Conservation (phyloP, 2,888 invertebrate genomes). For the Lucinisca nassula region DNA sequence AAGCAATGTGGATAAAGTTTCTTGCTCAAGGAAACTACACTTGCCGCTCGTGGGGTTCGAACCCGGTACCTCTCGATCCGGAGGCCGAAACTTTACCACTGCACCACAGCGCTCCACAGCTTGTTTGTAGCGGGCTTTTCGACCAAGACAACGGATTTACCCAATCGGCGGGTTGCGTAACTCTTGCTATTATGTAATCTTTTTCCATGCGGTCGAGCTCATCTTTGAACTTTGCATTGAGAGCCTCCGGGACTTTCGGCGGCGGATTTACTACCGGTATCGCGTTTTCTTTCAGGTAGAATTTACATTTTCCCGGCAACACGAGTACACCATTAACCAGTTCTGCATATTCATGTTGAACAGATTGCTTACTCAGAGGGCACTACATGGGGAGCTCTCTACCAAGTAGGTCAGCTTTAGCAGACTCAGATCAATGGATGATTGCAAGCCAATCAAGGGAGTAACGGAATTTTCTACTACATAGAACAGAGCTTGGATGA, state of each 20-base stretch:
- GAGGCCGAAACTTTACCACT: too few species aligned
- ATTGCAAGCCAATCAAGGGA: not conserved
- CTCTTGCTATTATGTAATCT: conserved; percentile 35
- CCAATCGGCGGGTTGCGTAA: conserved; percentile 42
- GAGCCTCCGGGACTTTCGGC: not conserved
- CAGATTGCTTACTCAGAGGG: not conserved
- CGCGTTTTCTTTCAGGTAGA: not conserved
- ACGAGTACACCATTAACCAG: not conserved
- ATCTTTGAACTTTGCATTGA: conserved; percentile 2
- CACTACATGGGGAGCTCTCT: not conserved
- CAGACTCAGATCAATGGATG: not conserved
- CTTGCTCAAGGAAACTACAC: too few species aligned
- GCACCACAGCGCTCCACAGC: too few species aligned
- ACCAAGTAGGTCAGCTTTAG: not conserved
- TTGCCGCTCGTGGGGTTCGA: too few species aligned
- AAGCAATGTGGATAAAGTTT: too few species aligned
- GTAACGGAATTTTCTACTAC: too few species aligned
- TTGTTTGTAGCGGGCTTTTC: conserved; percentile 50
- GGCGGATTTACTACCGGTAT: not conserved
- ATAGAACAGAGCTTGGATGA: too few species aligned
- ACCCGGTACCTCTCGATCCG: too few species aligned
- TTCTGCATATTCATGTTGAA: not conserved
- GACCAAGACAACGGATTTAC: conserved; percentile 45
- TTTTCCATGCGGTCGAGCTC: conserved; percentile 30
- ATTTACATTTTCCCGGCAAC: not conserved